Evolutionary conservation across 1,140 invertebrate species (phyloP).

Genomic region (Ganaspis sp.): DNA sequence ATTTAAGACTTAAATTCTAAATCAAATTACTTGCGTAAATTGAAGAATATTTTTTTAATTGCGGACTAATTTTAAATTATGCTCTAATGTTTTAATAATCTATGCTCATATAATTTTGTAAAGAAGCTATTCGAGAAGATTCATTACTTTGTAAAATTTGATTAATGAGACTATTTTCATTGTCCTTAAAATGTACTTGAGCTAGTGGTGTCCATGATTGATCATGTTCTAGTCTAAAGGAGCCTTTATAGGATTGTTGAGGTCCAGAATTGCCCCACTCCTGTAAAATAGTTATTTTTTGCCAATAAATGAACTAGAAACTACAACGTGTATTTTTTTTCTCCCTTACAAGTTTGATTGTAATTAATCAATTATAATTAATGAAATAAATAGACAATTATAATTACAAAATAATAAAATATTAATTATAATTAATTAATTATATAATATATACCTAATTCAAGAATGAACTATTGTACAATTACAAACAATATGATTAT

Average conservation of each 20-base stretch:
- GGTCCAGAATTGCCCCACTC: conserved; percentile 80
- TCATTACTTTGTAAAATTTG: conserved; percentile 53
- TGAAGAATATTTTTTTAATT: no score
- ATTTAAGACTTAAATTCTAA: no score
- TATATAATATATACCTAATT: conserved; percentile 6
- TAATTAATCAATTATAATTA: no score
- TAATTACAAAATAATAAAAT: no score
- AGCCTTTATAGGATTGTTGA: conserved; percentile 81
- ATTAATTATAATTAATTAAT: no score
- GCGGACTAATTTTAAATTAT: no score
- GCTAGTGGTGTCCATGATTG: conserved; percentile 81
- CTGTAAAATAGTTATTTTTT: conserved; percentile 68
- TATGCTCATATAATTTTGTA: conserved; percentile 43
- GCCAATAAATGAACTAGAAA: conserved; percentile 36
- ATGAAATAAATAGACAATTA: no score
- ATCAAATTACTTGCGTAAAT: no score
- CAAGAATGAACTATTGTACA: no score
- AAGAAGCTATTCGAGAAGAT: conserved; percentile 35
- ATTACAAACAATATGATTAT: no score
- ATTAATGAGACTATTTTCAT: conserved; percentile 57
- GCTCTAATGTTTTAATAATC: conserved; percentile 20
- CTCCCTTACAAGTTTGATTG: no score
- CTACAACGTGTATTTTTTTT: no score
- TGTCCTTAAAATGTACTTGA: conserved; percentile 65
- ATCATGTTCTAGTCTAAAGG: conserved; percentile 82